phyloP scores from a whole-genome alignment of 2,797 vertebrate genomes.

The Xenops minutus region DNA sequence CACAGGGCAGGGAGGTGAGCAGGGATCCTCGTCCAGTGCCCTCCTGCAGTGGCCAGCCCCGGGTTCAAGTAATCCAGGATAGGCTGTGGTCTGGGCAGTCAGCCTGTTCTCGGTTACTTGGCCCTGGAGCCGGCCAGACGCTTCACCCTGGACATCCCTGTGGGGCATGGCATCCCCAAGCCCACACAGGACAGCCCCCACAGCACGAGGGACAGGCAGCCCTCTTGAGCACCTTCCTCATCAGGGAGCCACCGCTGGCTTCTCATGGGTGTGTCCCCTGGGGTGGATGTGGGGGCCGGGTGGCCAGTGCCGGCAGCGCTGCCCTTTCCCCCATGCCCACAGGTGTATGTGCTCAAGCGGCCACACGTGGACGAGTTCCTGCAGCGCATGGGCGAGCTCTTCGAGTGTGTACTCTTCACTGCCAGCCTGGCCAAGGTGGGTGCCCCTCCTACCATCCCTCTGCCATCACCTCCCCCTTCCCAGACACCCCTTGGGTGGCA shows the following conservation, averaged over 20 bases:
- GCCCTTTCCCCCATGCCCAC: background rate
- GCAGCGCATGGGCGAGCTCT: slow-evolving; percentile 94
- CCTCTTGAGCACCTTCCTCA: background rate
- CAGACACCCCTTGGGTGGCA: rapidly evolving
- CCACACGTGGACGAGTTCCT: slow-evolving; percentile 96
- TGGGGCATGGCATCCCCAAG: rapidly evolving
- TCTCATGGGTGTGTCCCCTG: background rate
- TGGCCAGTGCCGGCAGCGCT: rapidly evolving
- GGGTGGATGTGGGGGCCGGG: rapidly evolving
- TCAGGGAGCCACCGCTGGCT: background rate
- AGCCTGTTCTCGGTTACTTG: slow-evolving; percentile 97
- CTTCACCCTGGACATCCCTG: background rate
- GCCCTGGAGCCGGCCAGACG: slow-evolving; percentile 81
- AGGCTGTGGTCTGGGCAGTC: slow-evolving; percentile 88
- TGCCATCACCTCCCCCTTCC: rapidly evolving
- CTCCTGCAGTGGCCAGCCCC: slow-evolving; percentile 75
- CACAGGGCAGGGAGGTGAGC: background rate
- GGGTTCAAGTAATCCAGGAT: slow-evolving; percentile 99
- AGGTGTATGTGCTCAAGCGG: slow-evolving; percentile 96
- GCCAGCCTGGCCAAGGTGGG: slow-evolving; percentile 96
- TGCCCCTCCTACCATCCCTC: rapidly evolving
- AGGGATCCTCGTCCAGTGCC: rapidly evolving
- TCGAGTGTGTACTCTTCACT: slow-evolving; percentile 96
- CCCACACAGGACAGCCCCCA: rapidly evolving
- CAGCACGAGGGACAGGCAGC: rapidly evolving